Evolutionary conservation across 2,888 invertebrate species (phyloP), one percentile per base, ranked within the genome.

Genomic region (Pterobdella sp.): DNA sequence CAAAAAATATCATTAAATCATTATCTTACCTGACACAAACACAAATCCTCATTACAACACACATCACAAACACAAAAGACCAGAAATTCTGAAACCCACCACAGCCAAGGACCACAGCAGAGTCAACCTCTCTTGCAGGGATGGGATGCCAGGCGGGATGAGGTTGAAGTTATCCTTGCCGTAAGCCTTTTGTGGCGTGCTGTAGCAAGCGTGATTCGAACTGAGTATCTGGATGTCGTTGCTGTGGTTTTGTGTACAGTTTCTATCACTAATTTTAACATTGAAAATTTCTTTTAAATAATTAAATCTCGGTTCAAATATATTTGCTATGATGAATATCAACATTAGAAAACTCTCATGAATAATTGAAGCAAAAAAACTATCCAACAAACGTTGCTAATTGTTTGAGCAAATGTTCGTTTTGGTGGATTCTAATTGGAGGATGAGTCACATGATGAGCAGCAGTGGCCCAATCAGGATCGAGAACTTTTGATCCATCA

Each of bases 121-220:
- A 0, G 94, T 91, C 94, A 98, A 93, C 73, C 98, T 88, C 84
- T 97, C 96, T 78, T 88, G 97, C 0, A 95, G 92, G 0, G 97
- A 97, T 82, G 98, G 98, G 0, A 97, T 94, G 0, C 97, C 97
- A 81, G 92, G 93, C 22, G 96, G 96, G 79, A 97, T 96, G 86
- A 92, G 92, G 87, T 83, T 79, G 85, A 97, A 98, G 85, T 97
- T 90, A 74, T 89, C 88, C 80, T 89, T 88, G 0, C 97, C 97
- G 3, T 91, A 77, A 72, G 90, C 90, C 84, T 97, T 97, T 84
- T 98, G 96, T 26, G 90, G 88, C 79, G 90, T 89, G 79, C 88
- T 90, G 86, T 96, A 97, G 0, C 96, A 94, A 86, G 96, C 96
- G 85, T 98, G 92, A 84, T 97, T 96, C 79, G 95, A 96, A 77